Evolutionary conservation across 2,113 vertebrate genomes (phyloP).

Genomic region (Zosterops lateralis): DNA sequence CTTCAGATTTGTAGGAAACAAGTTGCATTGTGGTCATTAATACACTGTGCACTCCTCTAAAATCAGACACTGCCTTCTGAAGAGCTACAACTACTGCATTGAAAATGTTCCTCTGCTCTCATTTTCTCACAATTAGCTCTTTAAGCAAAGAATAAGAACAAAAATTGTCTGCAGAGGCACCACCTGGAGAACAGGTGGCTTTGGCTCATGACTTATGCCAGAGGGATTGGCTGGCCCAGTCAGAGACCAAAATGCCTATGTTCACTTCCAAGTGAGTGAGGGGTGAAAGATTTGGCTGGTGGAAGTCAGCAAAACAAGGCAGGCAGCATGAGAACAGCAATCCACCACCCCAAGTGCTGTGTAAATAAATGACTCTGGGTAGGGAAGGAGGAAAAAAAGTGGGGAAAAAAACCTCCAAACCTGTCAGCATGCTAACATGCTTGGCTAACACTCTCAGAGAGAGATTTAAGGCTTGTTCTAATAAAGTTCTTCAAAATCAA

Average conservation of each 20-base stretch:
- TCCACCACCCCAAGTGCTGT: not conserved
- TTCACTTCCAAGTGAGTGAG: not conserved
- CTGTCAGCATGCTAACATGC: not conserved
- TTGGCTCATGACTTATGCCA: not conserved
- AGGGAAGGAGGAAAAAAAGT: not conserved
- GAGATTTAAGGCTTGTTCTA: not conserved
- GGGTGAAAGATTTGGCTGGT: not conserved
- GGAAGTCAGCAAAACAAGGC: not conserved
- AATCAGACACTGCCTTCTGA: not conserved
- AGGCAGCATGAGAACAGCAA: not conserved
- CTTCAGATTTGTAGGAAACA: not conserved
- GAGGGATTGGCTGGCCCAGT: not conserved
- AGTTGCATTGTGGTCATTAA: not conserved
- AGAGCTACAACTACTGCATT: not conserved
- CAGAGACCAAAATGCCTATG: not conserved
- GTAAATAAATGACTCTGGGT: not conserved
- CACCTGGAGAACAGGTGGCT: not conserved
- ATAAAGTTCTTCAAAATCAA: not conserved
- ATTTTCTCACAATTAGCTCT: not conserved
- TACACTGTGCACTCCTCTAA: accelerated
- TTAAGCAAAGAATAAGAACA: not conserved
- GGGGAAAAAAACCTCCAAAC: accelerated
- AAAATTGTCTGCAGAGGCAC: not conserved
- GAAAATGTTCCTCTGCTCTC: not conserved
- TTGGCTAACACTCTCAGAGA: not conserved